These are phyloP conservation scores for Glaucomys volans DNA, from an alignment of 2,113 vertebrate species.

Conservation along the genomic window DNA sequence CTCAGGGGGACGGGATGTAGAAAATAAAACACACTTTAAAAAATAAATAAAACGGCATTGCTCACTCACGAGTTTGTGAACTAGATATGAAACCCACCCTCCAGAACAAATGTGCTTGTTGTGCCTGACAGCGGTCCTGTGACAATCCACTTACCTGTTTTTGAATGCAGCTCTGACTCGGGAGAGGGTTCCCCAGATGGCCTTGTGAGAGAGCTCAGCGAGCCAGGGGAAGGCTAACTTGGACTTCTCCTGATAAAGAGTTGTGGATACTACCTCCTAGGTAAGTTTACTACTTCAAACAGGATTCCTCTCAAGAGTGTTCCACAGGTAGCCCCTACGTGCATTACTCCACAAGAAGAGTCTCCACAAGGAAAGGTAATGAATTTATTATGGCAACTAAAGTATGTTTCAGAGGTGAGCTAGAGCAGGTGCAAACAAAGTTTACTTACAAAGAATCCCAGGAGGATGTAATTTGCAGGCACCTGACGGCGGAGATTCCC, in stretches of 20 bases:
- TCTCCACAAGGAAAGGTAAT: not conserved
- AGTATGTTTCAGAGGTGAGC: not conserved
- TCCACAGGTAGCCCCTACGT: not conserved
- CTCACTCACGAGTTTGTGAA: not conserved
- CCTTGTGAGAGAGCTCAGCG: not conserved
- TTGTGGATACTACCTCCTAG: not conserved
- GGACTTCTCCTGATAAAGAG: too few species aligned
- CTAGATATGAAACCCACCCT: not conserved
- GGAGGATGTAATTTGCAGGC: conserved; percentile 91
- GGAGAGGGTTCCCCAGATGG: not conserved
- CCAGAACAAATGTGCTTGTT: not conserved
- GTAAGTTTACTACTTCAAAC: not conserved
- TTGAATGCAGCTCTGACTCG: not conserved
- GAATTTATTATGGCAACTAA: not conserved
- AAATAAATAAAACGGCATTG: not conserved
- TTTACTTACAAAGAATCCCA: conserved; percentile 92
- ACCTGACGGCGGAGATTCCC: conserved; percentile 86
- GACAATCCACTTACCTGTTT: not conserved
- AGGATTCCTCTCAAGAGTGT: not conserved
- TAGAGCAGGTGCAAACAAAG: not conserved
- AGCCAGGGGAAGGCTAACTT: too few species aligned
- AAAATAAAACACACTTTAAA: not conserved
- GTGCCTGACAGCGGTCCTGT: not conserved
- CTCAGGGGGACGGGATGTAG: not conserved
- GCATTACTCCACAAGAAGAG: not conserved